Evolutionary conservation across 2,888 invertebrate genomes (phyloP).

Genomic region (Entomobrya multifasciata): DNA sequence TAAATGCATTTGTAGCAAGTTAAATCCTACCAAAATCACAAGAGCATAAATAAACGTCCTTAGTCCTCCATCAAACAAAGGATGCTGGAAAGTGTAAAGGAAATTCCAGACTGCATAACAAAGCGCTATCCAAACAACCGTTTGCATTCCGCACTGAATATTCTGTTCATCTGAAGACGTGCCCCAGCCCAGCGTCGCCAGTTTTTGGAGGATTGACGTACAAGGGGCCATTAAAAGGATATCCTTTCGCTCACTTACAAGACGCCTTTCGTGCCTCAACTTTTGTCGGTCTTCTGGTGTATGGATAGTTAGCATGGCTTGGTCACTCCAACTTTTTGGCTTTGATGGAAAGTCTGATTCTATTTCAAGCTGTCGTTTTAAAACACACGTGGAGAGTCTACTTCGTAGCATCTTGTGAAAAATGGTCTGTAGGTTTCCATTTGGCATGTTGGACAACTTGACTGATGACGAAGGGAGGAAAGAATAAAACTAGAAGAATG

Average conservation of each 20-base stretch:
- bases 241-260: constrained; percentile 27
- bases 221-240: constrained; percentile 39
- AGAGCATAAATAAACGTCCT: constrained; percentile 21
- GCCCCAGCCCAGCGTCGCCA: constrained; percentile 42
- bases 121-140: constrained; percentile 9
- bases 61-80: constrained; percentile 27
- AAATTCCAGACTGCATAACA: constrained; percentile 44
- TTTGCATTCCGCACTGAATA: not conserved
- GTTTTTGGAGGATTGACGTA: constrained; percentile 50
- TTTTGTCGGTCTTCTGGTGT: constrained; percentile 27
- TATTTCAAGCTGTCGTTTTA: not conserved
- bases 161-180: constrained; percentile 11
- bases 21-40: constrained; percentile 20
- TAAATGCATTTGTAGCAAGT: constrained; percentile 33
- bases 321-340: not conserved
- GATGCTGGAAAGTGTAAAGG: constrained; percentile 22
- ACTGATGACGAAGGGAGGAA: constrained; percentile 26
- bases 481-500: too few species aligned
- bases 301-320: constrained; percentile 1
- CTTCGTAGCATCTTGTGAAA: constrained; percentile 47
- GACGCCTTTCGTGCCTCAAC: constrained; percentile 4
- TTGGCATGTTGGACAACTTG: constrained; percentile 30
- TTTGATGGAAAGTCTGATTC: not conserved
- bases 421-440: constrained; percentile 27
- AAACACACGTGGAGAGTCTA: constrained; percentile 28